These are phyloP conservation scores for Sphaerodactylus townsendi DNA, from an alignment of 2,113 vertebrate genomes.

Conservation along the genomic window DNA sequence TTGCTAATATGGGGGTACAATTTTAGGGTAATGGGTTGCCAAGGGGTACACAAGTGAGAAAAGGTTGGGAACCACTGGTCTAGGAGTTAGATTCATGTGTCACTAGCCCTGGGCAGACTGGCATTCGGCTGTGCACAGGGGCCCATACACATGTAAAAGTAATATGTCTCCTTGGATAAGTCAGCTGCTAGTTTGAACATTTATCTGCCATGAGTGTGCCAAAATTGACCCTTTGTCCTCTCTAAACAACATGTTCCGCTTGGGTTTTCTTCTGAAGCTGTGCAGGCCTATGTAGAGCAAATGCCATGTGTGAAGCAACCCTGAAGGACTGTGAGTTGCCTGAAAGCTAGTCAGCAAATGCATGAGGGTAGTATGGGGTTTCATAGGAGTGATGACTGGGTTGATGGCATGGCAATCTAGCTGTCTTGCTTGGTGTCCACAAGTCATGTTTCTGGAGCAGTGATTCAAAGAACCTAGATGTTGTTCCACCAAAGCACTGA, in stretches of 20 bases:
- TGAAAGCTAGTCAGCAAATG: background rate
- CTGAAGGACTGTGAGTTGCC: background rate
- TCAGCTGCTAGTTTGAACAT: background rate
- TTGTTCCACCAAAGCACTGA: too few relatives aligned
- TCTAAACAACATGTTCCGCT: too few relatives aligned
- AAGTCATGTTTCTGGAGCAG: too few relatives aligned
- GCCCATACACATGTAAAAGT: background rate
- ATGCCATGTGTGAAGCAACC: background rate
- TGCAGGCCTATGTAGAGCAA: background rate
- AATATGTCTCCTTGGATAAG: background rate
- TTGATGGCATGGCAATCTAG: too few relatives aligned
- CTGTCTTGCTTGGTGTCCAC: too few relatives aligned
- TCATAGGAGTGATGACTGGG: too few relatives aligned
- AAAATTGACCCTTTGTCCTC: background rate
- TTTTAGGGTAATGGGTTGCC: too few relatives aligned
- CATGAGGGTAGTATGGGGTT: background rate
- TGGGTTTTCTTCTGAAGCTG: background rate
- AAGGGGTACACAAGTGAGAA: too few relatives aligned
- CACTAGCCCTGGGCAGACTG: background rate
- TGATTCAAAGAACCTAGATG: too few relatives aligned
- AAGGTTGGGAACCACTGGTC: too few relatives aligned
- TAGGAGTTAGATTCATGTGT: too few relatives aligned
- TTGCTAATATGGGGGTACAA: too few relatives aligned
- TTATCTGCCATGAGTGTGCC: background rate
- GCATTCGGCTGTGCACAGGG: background rate